These are phyloP conservation scores for Ciconia boyciana DNA, from an alignment of 2,113 vertebrate genomes.

Conservation along the genomic window DNA sequence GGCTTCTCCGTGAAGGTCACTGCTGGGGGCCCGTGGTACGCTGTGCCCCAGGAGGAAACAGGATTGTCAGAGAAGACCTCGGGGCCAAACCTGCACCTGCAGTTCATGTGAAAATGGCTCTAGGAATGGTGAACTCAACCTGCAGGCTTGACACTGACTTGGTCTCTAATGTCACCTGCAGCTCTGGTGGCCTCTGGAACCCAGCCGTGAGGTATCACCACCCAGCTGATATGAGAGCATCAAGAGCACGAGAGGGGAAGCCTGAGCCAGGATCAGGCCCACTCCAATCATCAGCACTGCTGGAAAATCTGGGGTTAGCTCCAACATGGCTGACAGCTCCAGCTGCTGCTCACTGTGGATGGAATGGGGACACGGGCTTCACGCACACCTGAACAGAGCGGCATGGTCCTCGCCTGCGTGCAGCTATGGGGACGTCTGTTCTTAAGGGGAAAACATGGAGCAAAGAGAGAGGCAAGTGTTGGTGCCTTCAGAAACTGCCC, in stretches of 20 bases:
- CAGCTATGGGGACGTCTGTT: not conserved
- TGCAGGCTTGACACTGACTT: not conserved
- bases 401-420: fast-evolving
- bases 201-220: not conserved
- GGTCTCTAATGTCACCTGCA: not conserved
- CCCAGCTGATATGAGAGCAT: not conserved
- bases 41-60: not conserved
- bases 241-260: not conserved
- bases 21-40: not conserved
- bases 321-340: not conserved
- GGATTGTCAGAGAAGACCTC: not conserved
- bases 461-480: not conserved
- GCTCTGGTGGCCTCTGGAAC: not conserved
- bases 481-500: not conserved
- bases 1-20: not conserved
- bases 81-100: not conserved
- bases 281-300: not conserved
- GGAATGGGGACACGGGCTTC: not conserved
- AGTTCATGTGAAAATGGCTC: not conserved
- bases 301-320: not conserved
- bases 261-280: not conserved
- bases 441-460: not conserved
- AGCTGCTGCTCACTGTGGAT: not conserved
- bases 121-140: not conserved
- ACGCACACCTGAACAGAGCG: not conserved